Evolutionary conservation across 2,113 vertebrate genomes (phyloP).

Genomic region (Epinephelus fuscoguttatus): DNA sequence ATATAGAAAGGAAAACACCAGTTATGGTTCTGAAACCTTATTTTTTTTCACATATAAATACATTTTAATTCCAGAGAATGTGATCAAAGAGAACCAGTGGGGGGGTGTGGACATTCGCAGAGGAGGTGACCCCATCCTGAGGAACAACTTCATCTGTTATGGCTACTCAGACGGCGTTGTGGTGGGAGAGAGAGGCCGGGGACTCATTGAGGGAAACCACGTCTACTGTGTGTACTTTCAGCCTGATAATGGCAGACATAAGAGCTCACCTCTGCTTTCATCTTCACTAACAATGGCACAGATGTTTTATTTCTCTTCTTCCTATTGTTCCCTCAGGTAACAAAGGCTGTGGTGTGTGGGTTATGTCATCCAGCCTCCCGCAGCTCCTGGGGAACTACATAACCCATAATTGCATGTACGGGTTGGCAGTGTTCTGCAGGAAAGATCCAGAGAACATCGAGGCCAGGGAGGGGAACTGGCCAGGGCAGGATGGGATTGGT

Average conservation of each 20-base stretch:
- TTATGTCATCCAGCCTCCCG: constrained; percentile 92
- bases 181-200: constrained; percentile 90
- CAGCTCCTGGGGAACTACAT: constrained; percentile 90
- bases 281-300: neutral
- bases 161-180: constrained; percentile 92
- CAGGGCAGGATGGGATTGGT: constrained; percentile 78
- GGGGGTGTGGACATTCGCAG: constrained; percentile 92
- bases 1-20: neutral
- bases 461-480: constrained; percentile 80
- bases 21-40: neutral
- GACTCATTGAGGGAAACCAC: constrained; percentile 91
- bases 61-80: constrained; percentile 84
- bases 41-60: neutral
- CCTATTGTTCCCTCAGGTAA: constrained; percentile 82
- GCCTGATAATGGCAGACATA: neutral
- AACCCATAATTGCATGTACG: constrained; percentile 91
- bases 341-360: constrained; percentile 93
- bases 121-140: constrained; percentile 89
- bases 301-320: constrained; percentile 1
- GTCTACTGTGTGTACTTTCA: constrained; percentile 88
- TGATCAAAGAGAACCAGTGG: constrained; percentile 94
- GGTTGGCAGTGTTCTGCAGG: constrained; percentile 91
- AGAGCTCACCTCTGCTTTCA: neutral
- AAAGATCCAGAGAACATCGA: constrained; percentile 84
- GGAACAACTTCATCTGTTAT: constrained; percentile 92